Evolutionary conservation across 2,888 invertebrate genomes (phyloP).

Genomic region (Encarsia formosa): DNA sequence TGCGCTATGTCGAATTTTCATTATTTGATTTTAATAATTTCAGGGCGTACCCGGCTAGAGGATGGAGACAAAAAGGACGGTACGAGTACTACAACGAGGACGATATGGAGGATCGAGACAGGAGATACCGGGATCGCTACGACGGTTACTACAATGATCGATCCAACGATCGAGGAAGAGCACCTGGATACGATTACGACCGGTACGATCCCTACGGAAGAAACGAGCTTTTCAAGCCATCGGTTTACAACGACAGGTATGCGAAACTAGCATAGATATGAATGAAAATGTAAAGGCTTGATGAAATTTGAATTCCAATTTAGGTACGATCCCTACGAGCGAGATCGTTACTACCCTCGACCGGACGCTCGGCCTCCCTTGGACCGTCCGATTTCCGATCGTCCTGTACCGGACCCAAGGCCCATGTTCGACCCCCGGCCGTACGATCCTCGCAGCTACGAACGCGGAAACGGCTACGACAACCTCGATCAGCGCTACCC

Average conservation of each 20-base stretch:
- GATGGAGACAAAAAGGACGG: constrained; percentile 37
- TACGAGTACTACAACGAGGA: constrained; percentile 39
- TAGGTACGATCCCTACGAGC: constrained; percentile 36
- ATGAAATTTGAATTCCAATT: not conserved
- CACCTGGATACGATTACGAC: constrained; percentile 36
- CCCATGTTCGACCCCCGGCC: not conserved
- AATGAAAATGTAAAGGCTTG: not conserved
- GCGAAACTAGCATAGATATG: not conserved
- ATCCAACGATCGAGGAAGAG: constrained; percentile 35
- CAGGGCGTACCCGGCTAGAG: too few relatives aligned
- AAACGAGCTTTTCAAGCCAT: constrained; percentile 33
- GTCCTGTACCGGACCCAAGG: constrained; percentile 12
- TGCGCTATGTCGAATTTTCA: too few relatives aligned
- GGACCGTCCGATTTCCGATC: constrained; percentile 8
- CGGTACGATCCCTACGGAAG: constrained; percentile 38
- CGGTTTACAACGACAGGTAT: constrained; percentile 36
- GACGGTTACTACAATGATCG: constrained; percentile 37
- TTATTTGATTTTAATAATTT: too few relatives aligned
- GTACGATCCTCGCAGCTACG: constrained; percentile 33
- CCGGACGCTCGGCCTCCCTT: not conserved
- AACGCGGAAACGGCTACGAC: constrained; percentile 44
- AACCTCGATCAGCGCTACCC: constrained; percentile 38
- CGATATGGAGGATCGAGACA: constrained; percentile 37
- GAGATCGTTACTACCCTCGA: constrained; percentile 35
- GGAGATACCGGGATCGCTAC: constrained; percentile 37